phyloP scores from a whole-genome alignment of 2,797 vertebrate species.

The Ciconia nigra region DNA sequence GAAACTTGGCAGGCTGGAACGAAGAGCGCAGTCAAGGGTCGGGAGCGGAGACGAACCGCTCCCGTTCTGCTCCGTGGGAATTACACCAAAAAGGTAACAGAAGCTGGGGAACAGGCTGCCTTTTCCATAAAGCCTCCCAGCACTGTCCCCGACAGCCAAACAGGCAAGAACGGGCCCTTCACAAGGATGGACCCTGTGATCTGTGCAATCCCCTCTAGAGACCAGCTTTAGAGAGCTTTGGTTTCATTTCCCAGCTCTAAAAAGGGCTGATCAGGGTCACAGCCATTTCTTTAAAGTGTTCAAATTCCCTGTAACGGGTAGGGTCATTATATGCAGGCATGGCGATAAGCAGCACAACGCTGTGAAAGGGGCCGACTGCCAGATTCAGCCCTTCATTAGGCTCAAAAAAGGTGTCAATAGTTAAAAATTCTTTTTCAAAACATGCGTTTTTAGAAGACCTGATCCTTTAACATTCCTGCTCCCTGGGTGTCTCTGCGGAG shows the following conservation, averaged over 20 bases:
- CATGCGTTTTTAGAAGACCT: accelerated
- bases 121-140: background rate
- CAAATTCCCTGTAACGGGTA: background rate
- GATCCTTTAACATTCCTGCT: background rate
- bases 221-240: background rate
- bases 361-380: background rate
- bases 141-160: accelerated
- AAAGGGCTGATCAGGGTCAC: background rate
- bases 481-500: background rate
- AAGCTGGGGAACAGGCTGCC: background rate
- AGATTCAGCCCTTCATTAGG: background rate
- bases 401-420: background rate
- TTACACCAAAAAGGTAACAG: constrained; percentile 14
- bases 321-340: background rate
- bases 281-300: background rate
- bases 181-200: background rate
- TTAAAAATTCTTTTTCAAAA: background rate
- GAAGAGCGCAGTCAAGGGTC: background rate
- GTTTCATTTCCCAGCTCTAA: background rate
- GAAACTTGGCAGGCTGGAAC: constrained; percentile 55
- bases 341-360: background rate
- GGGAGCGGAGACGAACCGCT: background rate
- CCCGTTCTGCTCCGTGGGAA: constrained; percentile 6
- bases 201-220: background rate
- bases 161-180: background rate